These are phyloP conservation scores for Chromobotia macracanthus DNA, from an alignment of 2,797 vertebrate genomes.

Conservation along the genomic window DNA sequence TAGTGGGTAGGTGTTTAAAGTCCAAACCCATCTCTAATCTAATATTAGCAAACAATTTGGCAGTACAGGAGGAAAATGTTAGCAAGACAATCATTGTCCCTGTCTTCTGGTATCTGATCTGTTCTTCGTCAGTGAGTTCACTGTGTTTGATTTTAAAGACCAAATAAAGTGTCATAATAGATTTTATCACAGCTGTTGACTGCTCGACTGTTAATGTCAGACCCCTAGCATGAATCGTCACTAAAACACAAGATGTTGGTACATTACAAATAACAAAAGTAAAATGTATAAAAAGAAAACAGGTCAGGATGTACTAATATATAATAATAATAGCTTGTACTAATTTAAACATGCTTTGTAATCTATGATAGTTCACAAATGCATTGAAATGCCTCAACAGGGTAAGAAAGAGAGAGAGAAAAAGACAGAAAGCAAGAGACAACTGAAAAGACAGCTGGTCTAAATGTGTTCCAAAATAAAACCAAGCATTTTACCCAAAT, in stretches of 20 bases:
- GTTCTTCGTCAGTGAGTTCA: neutral
- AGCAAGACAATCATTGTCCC: slow-evolving; percentile 15
- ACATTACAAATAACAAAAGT: neutral
- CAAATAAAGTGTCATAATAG: slow-evolving; percentile 46
- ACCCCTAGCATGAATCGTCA: neutral
- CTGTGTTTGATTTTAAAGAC: slow-evolving; percentile 48
- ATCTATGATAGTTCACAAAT: neutral
- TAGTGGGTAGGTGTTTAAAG: neutral
- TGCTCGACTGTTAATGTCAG: neutral
- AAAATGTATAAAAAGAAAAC: neutral
- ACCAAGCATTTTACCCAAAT: too few relatives aligned
- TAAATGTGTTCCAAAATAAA: too few relatives aligned
- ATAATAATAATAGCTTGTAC: too few relatives aligned
- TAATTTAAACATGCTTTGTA: neutral
- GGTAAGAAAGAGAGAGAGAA: neutral
- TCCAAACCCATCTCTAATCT: neutral
- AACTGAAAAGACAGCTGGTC: too few relatives aligned
- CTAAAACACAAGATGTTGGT: neutral
- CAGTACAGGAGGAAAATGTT: slow-evolving; percentile 10
- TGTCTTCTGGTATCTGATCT: neutral
- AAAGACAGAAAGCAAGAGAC: too few relatives aligned
- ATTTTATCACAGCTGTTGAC: neutral
- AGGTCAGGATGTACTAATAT: neutral
- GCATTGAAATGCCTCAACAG: neutral
- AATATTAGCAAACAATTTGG: slow-evolving; percentile 9